These are phyloP conservation scores for Micrasema longulum DNA, from an alignment of 1,140 invertebrate species.

Conservation along the genomic window DNA sequence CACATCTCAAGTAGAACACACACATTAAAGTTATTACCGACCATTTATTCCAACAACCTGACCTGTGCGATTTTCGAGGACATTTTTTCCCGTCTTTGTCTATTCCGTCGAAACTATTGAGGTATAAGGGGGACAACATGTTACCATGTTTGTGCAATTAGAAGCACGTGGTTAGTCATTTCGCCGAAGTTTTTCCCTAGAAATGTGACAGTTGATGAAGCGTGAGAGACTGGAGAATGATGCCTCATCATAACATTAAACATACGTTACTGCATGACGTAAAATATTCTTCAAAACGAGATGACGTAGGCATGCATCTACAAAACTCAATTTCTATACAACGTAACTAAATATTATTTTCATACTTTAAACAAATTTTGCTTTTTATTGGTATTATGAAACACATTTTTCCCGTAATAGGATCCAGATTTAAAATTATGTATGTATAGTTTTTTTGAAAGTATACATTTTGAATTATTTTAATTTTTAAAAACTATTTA, in stretches of 20 bases:
- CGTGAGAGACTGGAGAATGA: constrained; percentile 63
- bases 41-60: constrained; percentile 52
- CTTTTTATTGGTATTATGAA: too few relatives aligned
- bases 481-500: too few relatives aligned
- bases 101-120: constrained; percentile 1
- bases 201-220: constrained; percentile 64
- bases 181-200: constrained; percentile 61
- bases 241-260: constrained; percentile 26
- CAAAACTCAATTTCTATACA: too few relatives aligned
- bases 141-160: constrained; percentile 47
- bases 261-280: neutral
- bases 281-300: neutral
- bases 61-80: constrained; percentile 43
- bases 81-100: constrained; percentile 40
- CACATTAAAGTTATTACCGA: constrained; percentile 25
- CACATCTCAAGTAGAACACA: constrained; percentile 35
- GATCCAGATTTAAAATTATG: too few relatives aligned
- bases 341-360: too few relatives aligned
- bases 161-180: constrained; percentile 66
- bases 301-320: neutral
- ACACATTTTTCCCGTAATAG: too few relatives aligned
- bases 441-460: too few relatives aligned
- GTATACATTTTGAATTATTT: too few relatives aligned
- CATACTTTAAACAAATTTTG: too few relatives aligned
- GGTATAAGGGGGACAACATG: constrained; percentile 24